phyloP scores from a whole-genome alignment of 2,113 vertebrate genomes.

The Rhynchopsitta pachyrhyncha region DNA sequence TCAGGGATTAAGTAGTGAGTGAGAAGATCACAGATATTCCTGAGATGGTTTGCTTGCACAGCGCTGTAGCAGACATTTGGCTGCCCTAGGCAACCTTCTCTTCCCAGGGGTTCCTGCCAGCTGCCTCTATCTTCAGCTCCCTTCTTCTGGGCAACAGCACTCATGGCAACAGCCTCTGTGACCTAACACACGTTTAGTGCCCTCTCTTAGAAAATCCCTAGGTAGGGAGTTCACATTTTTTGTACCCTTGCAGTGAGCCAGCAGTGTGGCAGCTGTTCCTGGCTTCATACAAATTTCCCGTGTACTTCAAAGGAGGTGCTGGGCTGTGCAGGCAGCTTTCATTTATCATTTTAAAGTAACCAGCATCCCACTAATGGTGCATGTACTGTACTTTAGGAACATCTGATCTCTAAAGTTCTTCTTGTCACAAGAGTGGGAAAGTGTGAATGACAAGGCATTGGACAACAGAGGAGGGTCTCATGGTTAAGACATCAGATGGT shows the following conservation, averaged over 20 bases:
- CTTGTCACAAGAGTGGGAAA: background rate
- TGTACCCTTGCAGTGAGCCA: background rate
- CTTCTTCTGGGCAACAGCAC: background rate
- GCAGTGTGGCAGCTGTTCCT: background rate
- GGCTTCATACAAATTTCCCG: background rate
- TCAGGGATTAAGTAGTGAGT: background rate
- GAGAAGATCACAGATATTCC: background rate
- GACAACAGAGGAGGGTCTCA: background rate
- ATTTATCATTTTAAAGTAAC: background rate
- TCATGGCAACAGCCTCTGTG: background rate
- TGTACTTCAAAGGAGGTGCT: background rate
- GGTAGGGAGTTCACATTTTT: background rate
- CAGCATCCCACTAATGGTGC: background rate
- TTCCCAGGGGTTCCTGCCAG: background rate
- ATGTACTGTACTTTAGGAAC: background rate
- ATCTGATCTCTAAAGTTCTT: background rate
- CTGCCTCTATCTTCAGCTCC: background rate
- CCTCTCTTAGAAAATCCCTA: background rate
- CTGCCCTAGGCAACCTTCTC: background rate
- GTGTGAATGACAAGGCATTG: background rate
- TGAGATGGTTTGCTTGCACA: background rate
- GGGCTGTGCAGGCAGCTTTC: background rate
- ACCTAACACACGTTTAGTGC: background rate
- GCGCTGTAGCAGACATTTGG: background rate
- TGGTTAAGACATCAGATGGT: background rate